Conservation (phyloP, 2,797 vertebrate species). For the Salmo trutta region DNA sequence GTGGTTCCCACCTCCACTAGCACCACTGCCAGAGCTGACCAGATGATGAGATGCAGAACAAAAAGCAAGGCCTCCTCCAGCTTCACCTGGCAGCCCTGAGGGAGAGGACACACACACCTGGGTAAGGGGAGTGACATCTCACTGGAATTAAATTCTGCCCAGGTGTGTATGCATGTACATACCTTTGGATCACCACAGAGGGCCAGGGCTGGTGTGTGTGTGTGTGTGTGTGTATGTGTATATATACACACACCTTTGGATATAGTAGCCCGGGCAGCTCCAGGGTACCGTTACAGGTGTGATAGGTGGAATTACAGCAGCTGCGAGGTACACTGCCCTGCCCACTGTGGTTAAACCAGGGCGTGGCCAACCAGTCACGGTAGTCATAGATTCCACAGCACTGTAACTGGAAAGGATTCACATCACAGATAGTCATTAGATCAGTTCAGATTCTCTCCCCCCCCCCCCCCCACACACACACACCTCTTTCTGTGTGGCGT, state of each 20-base stretch:
- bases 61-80: conserved; percentile 50
- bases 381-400: conserved; percentile 69
- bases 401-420: conserved; percentile 47
- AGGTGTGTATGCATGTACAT: background rate
- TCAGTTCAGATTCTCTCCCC: background rate
- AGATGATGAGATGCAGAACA: conserved; percentile 46
- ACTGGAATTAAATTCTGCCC: background rate
- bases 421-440: background rate
- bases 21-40: conserved; percentile 38
- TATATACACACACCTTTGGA: background rate
- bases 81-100: conserved; percentile 64
- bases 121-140: background rate
- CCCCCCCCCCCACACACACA: background rate
- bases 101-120: conserved; percentile 1
- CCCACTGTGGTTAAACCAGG: conserved; percentile 63
- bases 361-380: conserved; percentile 64
- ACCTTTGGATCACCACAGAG: background rate
- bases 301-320: conserved; percentile 65
- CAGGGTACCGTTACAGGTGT: conserved; percentile 54
- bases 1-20: conserved; percentile 56
- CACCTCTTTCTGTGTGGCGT: conserved; percentile 62
- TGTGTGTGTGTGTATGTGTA: background rate
- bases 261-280: conserved; percentile 50
- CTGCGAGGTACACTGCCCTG: conserved; percentile 55
- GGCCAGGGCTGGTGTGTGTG: background rate